Evolutionary conservation across 2,113 vertebrate genomes (phyloP), one percentile per base, ranked within the genome.

Genomic region (Amphiprion percula): DNA sequence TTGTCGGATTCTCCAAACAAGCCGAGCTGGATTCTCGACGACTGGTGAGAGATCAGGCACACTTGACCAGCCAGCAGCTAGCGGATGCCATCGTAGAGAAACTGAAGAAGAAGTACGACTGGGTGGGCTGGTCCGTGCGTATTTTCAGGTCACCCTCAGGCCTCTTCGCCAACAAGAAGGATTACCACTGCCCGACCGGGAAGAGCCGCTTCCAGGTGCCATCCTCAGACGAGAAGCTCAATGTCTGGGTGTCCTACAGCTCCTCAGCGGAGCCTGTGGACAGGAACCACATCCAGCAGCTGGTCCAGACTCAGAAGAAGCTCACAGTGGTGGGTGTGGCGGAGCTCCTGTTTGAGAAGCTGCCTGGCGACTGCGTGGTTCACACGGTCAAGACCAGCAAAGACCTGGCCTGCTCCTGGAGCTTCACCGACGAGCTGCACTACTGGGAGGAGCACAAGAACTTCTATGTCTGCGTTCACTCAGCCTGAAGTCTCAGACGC

Each of bases 61-160:
- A 47, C 9, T n/a, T 86, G 5, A 92, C 49, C 82, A 90, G 84
- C 89, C 90, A 94, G 84, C 79, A 93, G 76, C 81, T 95, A 4
- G 93, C 94, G 0, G 86, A 93, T 1, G 74, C 85, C 3, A 52
- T 95, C 46, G 1, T 94, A 2, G 88, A 91, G 46, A 80, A 70
- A 10, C 61, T 95, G 1, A 93, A 87, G 84, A 88, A 79, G 74
- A 95, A 95, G 77, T 94, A 93, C 1, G 93, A 96, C 84, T 95
- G 93, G 94, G 94, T 96, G 77, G 64, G 75, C 70, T 96, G 95
- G 95, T 95, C 94, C 1, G 93, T 95, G 58, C 89, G 94, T 0
- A 7, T 95, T 2, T 95, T 94, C 84, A 81, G 26, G 68, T 52
- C 91, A 0, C 92, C 93, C 0, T 56, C 69, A 0, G 86, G 92